Percentiles rank a stretch among this genome's conserved stretches.
These are phyloP conservation scores for Ctenomys sociabilis DNA, from an alignment of 2,113 vertebrate genomes.

Conservation along the genomic window DNA sequence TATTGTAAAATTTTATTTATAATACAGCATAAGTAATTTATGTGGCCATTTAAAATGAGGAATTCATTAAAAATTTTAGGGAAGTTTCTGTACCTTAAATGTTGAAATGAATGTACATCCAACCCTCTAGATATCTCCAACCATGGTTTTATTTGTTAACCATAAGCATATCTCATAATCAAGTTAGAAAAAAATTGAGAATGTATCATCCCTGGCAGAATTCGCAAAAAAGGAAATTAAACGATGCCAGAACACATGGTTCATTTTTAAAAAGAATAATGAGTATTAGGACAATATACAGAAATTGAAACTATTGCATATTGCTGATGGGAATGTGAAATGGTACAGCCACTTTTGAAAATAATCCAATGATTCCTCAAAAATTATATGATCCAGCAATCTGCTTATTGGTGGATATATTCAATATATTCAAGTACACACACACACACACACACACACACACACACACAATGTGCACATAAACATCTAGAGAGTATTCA, in stretches of 20 bases:
- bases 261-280: background rate
- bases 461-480: background rate
- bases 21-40: conserved; percentile 34
- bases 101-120: background rate
- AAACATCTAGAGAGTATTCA: background rate
- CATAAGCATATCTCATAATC: background rate
- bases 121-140: background rate
- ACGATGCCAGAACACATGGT: background rate
- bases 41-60: background rate
- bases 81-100: background rate
- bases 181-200: background rate
- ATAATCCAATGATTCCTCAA: background rate
- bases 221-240: background rate
- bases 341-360: background rate
- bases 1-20: conserved; percentile 15
- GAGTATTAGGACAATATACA: background rate
- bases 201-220: background rate
- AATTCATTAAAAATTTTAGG: background rate
- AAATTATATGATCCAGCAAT: conserved; percentile 1
- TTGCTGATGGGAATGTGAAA: too few species aligned
- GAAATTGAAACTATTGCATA: background rate
- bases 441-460: background rate
- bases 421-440: background rate
- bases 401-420: background rate
- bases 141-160: background rate